Percentiles rank a stretch among this genome's conserved stretches.
Evolutionary conservation across 2,797 vertebrate species (phyloP).

Genomic region (Pachyuromys duprasi): DNA sequence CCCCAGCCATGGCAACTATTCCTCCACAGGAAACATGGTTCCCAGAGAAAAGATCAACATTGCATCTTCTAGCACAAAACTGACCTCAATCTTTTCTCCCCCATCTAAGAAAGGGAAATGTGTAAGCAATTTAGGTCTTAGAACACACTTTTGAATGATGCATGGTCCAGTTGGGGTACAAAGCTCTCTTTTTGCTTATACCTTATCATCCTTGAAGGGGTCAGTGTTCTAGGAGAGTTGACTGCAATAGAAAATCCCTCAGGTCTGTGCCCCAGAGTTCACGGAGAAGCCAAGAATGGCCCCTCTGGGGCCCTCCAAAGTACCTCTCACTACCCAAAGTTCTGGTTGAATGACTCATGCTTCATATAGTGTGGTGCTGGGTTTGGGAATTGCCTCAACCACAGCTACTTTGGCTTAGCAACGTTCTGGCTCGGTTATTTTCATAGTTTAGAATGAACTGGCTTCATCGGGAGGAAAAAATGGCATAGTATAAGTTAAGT

Average conservation of each 20-base stretch:
- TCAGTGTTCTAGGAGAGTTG: neutral
- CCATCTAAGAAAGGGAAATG: neutral
- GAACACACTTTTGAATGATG: neutral
- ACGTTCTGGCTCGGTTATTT: neutral
- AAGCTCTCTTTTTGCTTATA: neutral
- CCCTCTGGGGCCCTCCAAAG: neutral
- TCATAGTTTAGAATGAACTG: neutral
- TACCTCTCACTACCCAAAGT: neutral
- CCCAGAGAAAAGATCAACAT: neutral
- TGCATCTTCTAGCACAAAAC: neutral
- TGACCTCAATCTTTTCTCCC: neutral
- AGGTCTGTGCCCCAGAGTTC: neutral
- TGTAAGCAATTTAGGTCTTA: neutral
- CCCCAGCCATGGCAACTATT: fast-evolving
- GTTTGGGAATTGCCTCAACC: neutral
- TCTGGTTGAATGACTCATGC: neutral
- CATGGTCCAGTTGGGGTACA: neutral
- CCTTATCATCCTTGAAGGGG: neutral
- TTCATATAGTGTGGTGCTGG: neutral
- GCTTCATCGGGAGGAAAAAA: neutral
- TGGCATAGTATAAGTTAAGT: neutral
- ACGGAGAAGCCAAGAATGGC: neutral
- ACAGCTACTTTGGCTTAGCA: neutral
- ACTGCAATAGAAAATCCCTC: neutral
- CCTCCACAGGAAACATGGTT: neutral